phyloP scores from a whole-genome alignment of 2,113 vertebrate species.

The Genyomyrus donnyi region DNA sequence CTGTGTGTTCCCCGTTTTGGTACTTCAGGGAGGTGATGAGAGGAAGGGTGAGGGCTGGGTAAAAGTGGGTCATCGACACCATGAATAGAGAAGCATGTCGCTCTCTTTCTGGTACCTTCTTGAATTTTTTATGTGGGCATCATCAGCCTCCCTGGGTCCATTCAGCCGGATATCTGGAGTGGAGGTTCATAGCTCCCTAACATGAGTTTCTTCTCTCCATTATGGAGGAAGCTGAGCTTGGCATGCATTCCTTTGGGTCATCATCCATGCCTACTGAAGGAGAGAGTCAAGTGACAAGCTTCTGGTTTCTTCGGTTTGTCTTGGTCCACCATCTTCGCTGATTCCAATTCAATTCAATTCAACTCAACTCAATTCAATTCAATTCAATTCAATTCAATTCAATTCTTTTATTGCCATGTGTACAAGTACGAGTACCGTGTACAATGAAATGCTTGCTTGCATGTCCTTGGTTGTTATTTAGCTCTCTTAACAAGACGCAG shows the following conservation, averaged over 20 bases:
- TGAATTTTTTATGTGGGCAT: background rate
- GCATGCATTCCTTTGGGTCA: background rate
- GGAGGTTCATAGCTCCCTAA: background rate
- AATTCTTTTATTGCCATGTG: too few species aligned
- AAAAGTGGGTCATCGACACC: background rate
- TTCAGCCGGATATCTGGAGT: background rate
- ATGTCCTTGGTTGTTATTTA: background rate
- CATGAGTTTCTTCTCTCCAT: background rate
- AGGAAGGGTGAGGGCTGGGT: background rate
- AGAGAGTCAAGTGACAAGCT: background rate
- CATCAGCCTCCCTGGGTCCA: background rate
- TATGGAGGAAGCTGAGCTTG: background rate
- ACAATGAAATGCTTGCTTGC: too few species aligned
- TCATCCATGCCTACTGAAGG: background rate
- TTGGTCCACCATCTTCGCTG: background rate
- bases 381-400: too few species aligned
- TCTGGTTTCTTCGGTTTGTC: background rate
- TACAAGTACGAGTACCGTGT: too few species aligned
- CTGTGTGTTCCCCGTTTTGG: background rate
- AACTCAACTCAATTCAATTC: too few species aligned
- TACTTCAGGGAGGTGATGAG: background rate
- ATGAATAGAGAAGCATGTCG: background rate
- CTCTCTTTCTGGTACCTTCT: background rate
- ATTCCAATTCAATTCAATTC: background rate
- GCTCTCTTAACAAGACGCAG: background rate